Base-by-base conservation (phyloP, 2,888 invertebrate genomes). In the Synergus gifuensis region DNA sequence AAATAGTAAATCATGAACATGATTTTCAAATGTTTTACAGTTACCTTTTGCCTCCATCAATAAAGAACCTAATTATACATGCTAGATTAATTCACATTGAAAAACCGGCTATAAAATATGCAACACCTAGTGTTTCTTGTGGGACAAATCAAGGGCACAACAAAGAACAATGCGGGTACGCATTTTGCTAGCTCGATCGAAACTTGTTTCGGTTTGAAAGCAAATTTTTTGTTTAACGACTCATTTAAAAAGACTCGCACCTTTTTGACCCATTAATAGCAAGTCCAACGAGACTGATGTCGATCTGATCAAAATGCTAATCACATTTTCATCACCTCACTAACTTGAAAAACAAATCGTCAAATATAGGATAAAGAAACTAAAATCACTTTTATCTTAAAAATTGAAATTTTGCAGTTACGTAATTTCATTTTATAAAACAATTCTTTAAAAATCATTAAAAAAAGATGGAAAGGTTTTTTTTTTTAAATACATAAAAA, bases 21-120 rank as follows among this genome's bases (percentile, higher is more conserved):
- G n/a, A 46, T 18, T 69, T 22, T 1, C 0, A 18, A 42, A 44
- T 12, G 14, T 44, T 67, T 67, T 44, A 67, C 11, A 42, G 64
- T 18, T 18, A 42, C 16, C 44, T 16, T 69, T 46, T 69, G 22
- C 28, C 22, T 46, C 12, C 4, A 46, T 44, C 18, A n/a, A 5
- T 22, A 69, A 69, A 8, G 44, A 69, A 4, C 16, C 28, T 69
- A 69, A 49, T 49, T 69, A 69, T 16, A 28, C 46, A 69, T 69
- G 64, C 18, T 4, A 49, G 28, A 46, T 69, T 69, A 69, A 69
- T 49, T 49, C 69, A 46, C 44, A 22, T 69, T 69, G 69, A 28
- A 49, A 49, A 69, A 69, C 69, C 28, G 46, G 69, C 69, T 69
- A 22, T 69, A 69, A 69, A 69, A 69, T 69, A 69, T 69, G 46